Conservation (phyloP, 1,140 invertebrate species). For the Sinella curviseta region DNA sequence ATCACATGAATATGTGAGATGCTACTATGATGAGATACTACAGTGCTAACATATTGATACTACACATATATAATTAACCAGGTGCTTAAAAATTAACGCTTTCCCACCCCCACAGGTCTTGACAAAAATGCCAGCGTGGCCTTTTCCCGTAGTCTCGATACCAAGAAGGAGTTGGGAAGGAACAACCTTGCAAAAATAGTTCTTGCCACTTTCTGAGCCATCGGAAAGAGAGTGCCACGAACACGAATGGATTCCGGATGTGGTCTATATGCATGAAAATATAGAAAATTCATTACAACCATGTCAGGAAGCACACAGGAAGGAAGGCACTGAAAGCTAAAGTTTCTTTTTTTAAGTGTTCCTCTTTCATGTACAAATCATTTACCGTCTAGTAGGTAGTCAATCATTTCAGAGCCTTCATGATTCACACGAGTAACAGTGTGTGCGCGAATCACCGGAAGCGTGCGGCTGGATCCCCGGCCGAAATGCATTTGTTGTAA, state of each 20-base stretch:
- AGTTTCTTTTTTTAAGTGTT: too few relatives aligned
- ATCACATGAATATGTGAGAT: too few relatives aligned
- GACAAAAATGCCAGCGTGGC: constrained; percentile 40
- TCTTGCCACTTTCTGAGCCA: constrained; percentile 44
- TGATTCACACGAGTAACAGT: constrained; percentile 46
- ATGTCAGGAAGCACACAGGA: too few relatives aligned
- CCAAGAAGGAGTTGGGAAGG: constrained; percentile 42
- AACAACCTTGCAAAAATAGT: constrained; percentile 49
- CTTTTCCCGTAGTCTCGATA: constrained; percentile 38
- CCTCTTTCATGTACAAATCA: too few relatives aligned
- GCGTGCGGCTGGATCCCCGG: constrained; percentile 39
- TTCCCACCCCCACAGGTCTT: constrained; percentile 28
- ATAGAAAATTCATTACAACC: too few relatives aligned
- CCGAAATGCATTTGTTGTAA: constrained; percentile 42
- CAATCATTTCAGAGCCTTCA: constrained; percentile 49
- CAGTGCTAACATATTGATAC: background rate
- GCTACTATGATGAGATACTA: too few relatives aligned
- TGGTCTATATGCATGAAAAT: constrained; percentile 36
- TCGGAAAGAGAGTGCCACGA: constrained; percentile 46
- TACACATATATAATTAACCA: too few relatives aligned
- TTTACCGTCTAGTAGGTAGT: constrained; percentile 48
- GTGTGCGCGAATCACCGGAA: constrained; percentile 38
- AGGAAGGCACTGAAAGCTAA: too few relatives aligned
- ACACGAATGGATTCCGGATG: constrained; percentile 49
- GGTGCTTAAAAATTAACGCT: too few relatives aligned